A percentile compares a stretch with the other conserved stretches of the same genome.
Conservation (phyloP, 2,797 vertebrate genomes). For the Nasua narica region DNA sequence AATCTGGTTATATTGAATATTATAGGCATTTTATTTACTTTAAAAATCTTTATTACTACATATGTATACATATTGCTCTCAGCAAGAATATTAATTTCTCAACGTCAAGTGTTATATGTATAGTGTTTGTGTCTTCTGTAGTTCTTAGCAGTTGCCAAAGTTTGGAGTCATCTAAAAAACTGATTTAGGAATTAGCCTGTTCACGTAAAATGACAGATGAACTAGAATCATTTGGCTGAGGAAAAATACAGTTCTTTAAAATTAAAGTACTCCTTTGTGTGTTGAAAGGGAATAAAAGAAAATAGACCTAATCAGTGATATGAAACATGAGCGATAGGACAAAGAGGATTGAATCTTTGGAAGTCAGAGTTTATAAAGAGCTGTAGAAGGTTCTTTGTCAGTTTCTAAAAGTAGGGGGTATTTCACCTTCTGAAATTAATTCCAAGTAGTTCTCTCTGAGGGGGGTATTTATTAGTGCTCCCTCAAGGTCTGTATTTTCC, state of each 20-base stretch:
- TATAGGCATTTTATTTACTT: not conserved
- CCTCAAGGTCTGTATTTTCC: not conserved
- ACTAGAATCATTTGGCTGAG: not conserved
- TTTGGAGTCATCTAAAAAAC: not conserved
- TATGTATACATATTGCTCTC: not conserved
- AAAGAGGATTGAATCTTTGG: not conserved
- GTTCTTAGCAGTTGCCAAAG: not conserved
- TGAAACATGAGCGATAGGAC: not conserved
- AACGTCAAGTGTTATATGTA: not conserved
- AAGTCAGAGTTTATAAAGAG: not conserved
- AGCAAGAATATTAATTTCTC: not conserved
- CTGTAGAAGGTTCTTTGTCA: not conserved
- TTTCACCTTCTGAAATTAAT: not conserved
- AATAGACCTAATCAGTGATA: not conserved
- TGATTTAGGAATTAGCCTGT: not conserved
- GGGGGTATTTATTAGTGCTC: not conserved
- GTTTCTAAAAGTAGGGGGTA: not conserved
- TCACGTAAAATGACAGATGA: not conserved
- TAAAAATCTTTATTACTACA: not conserved
- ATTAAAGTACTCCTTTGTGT: not conserved
- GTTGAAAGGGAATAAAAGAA: slow-evolving; percentile 16
- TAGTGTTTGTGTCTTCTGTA: not conserved
- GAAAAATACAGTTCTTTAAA: not conserved
- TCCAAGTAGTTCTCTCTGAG: not conserved
- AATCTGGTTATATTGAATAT: not conserved